These are phyloP conservation scores for Larimichthys polyactis DNA, from an alignment of 2,113 vertebrate species.

Conservation along the genomic window DNA sequence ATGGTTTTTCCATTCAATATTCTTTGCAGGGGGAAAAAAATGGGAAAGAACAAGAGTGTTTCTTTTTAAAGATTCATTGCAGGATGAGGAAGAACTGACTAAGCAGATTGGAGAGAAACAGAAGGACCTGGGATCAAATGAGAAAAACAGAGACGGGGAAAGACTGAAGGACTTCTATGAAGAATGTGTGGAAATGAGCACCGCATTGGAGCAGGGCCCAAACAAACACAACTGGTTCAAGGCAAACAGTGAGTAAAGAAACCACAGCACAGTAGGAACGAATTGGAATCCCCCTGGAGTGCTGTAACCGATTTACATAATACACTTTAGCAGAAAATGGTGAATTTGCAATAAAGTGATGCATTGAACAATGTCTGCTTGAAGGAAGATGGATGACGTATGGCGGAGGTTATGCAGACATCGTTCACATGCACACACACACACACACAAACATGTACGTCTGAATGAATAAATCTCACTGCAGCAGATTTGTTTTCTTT, in stretches of 20 bases:
- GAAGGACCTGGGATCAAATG: constrained; percentile 67
- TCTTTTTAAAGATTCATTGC: constrained; percentile 78
- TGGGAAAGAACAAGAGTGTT: constrained; percentile 33
- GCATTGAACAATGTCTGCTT: constrained; percentile 42
- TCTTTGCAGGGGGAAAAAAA: constrained; percentile 20
- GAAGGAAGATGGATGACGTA: constrained; percentile 42
- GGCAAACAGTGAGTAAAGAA: constrained; percentile 84
- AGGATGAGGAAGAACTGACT: constrained; percentile 73
- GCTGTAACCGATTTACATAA: constrained; percentile 72
- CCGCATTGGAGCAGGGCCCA: constrained; percentile 73
- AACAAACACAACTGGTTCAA: constrained; percentile 83
- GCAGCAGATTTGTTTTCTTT: constrained; percentile 16
- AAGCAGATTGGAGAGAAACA: constrained; percentile 70
- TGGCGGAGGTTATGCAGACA: constrained; percentile 45
- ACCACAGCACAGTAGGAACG: constrained; percentile 56
- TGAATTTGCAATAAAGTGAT: constrained; percentile 44
- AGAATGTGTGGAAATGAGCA: constrained; percentile 83
- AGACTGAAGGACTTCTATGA: constrained; percentile 81
- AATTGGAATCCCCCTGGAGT: constrained; percentile 66
- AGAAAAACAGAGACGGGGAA: constrained; percentile 76
- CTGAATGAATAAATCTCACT: background rate
- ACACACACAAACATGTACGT: background rate
- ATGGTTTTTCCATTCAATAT: constrained; percentile 51
- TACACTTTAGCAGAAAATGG: constrained; percentile 49
- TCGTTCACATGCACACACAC: background rate